Evolutionary conservation across 2,113 vertebrate genomes (phyloP), one percentile per base, ranked within the genome.

Genomic region (Vicugna pacos): DNA sequence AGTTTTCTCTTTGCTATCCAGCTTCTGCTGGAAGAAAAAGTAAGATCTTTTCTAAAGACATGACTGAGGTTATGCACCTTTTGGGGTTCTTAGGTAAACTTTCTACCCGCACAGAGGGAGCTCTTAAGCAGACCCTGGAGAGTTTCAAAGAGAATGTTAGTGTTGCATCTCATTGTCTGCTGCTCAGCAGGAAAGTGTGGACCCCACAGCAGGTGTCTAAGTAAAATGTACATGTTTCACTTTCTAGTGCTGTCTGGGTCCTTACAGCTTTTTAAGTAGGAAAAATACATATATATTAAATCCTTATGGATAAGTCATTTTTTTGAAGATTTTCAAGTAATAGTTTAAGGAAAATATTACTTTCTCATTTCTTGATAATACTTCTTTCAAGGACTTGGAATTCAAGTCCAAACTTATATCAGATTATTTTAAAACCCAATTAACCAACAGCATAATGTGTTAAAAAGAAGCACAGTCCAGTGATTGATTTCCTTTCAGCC

Each of bases 371-470:
- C 19, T 75, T 93, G 62, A 54, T n/a, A 42, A 58, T 48, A 79
- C 42, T 91, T 93, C 80, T 92, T 62, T 88, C 35, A 81, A 67
- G 50, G 85, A 92, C 89, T 90, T 92, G 67, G 46, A 91, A 95
- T 96, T 93, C 54, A 79, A 95, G 48, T 76, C n/a, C 67, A 80
- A 62, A 87, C 95, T 94, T 85, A 10, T 88, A 81, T 96, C 79
- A 93, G 56, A 96, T 95, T 91, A 30, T 96, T 93, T 96, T 8
- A 95, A 90, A 96, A 95, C 19, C 60, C 75, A 94, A 95, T 96
- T 97, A 97, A 82, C 54, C 56, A 91, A 67, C 26, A 83, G 20
- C 9, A 65, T 75, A 72, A 52, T 83, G 56, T 96, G 76, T 91
- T 93, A 81, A 95, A 93, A 93, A 94, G 62, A 72, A 96, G 70